Conservation (phyloP, 2,113 vertebrate genomes). For the Tenebrosternarchus preto region DNA sequence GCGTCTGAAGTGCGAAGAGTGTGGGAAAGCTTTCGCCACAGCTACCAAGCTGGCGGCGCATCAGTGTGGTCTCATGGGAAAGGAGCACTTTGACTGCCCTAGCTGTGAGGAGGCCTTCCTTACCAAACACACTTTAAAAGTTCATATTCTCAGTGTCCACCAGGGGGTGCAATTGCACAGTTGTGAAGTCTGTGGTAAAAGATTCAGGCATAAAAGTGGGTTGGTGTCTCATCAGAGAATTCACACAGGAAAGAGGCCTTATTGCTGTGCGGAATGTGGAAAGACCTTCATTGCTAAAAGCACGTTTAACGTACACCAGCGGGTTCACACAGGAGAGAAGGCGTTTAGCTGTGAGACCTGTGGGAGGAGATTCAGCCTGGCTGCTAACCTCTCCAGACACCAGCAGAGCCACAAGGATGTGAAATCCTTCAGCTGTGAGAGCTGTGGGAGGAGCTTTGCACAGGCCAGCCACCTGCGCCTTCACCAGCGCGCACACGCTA, state of each 20-base stretch:
- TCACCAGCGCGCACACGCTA: constrained; percentile 60
- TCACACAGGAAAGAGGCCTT: constrained; percentile 58
- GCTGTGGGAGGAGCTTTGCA: constrained; percentile 51
- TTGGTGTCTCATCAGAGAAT: constrained; percentile 49
- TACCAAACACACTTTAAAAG: neutral
- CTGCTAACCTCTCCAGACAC: constrained; percentile 67
- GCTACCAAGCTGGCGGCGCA: neutral
- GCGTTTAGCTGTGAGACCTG: constrained; percentile 55
- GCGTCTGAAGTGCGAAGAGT: neutral
- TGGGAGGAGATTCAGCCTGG: constrained; percentile 54
- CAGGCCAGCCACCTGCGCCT: constrained; percentile 59
- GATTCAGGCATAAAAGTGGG: constrained; percentile 57
- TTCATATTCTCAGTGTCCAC: constrained; percentile 2
- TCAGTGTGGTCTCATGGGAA: too few relatives aligned
- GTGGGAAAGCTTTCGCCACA: neutral
- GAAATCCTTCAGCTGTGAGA: constrained; percentile 44
- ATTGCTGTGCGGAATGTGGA: constrained; percentile 51
- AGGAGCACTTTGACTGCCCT: neutral
- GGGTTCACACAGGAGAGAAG: constrained; percentile 59
- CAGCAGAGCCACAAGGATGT: constrained; percentile 51
- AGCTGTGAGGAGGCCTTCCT: constrained; percentile 18
- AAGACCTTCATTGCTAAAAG: constrained; percentile 53
- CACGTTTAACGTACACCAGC: constrained; percentile 54
- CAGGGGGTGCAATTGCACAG: neutral
- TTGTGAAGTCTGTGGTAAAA: constrained; percentile 63